Evolutionary conservation across 2,888 invertebrate species (phyloP), one percentile per base, ranked within the genome.

Genomic region (Cyaniris semiargus): DNA sequence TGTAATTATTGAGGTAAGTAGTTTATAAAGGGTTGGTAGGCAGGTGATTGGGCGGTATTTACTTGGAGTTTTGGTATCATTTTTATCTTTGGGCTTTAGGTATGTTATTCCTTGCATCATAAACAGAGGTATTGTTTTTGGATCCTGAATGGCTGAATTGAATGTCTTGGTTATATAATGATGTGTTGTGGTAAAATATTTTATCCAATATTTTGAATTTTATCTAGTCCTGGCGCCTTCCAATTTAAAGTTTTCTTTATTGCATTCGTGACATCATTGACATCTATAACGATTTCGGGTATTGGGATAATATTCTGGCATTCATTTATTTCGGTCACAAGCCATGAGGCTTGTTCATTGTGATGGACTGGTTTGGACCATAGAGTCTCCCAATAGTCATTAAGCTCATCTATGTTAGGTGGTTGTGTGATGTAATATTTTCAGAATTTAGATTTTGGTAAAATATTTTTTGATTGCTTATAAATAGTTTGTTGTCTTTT

Each of bases 211-310:
- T n/a, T 79, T 60, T 79, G 79, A 18, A 79, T 76, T 72, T 79
- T 78, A 27, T 79, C 79, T 27, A 66, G 48, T 21, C 79, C 79
- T 15, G 79, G 76, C 0, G 79, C 76, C 56, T 79, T 79, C 79
- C 79, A 79, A 60, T 79, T 79, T 21, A 58, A n/a, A 5, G 70
- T 75, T 75, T 71, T 78, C 23, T 34, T 76, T 60, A 77, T 48
- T 6, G 77, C 56, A 10, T 56, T 4, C 4, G 53, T 27, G 38
- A 79, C 66, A 23, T 78, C 77, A 6, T 78, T 66, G 18, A 48
- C 70, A 27, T 66, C n/a, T 23, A 79, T 77, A 23, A n/a, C 23
- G 38, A 78, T 58, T 48, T 76, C 23, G 2, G 27, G 6, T 77
- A 78, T 78, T 3, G n/a, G 70, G 6, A 70, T 75, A 70, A 75